A percentile compares a stretch with the other conserved stretches of the same genome.
These are phyloP conservation scores for Alsophila aescularia DNA, from an alignment of 2,888 invertebrate genomes.

Conservation along the genomic window DNA sequence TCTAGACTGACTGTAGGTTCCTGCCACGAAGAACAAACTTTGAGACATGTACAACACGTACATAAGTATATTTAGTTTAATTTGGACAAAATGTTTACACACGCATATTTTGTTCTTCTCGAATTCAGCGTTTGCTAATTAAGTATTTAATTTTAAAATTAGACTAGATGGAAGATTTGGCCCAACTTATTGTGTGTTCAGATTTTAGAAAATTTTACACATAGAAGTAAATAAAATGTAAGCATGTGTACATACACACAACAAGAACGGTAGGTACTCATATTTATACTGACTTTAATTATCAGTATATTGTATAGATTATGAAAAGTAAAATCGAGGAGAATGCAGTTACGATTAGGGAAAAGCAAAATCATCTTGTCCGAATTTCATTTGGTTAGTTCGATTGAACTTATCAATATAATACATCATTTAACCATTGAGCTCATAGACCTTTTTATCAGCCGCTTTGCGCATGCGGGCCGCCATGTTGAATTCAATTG, in stretches of 20 bases:
- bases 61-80: not conserved
- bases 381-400: too few species aligned
- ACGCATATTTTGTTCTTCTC: conserved; percentile 3
- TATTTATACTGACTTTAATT: not conserved
- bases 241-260: too few species aligned
- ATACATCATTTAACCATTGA: too few species aligned
- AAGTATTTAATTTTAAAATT: conserved; percentile 9
- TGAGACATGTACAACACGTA: not conserved
- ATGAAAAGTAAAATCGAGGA: too few species aligned
- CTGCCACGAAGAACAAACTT: conserved; percentile 18
- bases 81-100: conserved; percentile 6
- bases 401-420: too few species aligned
- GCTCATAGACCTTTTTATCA: too few species aligned
- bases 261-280: not conserved
- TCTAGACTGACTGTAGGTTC: conserved; percentile 31
- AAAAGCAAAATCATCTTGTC: too few species aligned
- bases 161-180: conserved; percentile 6
- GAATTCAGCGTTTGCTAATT: conserved; percentile 18
- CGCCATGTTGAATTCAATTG: too few species aligned
- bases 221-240: not conserved
- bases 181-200: conserved; percentile 15
- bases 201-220: conserved; percentile 15
- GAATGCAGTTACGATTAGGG: too few species aligned
- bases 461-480: too few species aligned
- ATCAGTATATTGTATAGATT: too few species aligned